Evolutionary conservation across 1,140 invertebrate genomes (phyloP), one percentile per base, ranked within the genome.

Genomic region (Panulirus ornatus): DNA sequence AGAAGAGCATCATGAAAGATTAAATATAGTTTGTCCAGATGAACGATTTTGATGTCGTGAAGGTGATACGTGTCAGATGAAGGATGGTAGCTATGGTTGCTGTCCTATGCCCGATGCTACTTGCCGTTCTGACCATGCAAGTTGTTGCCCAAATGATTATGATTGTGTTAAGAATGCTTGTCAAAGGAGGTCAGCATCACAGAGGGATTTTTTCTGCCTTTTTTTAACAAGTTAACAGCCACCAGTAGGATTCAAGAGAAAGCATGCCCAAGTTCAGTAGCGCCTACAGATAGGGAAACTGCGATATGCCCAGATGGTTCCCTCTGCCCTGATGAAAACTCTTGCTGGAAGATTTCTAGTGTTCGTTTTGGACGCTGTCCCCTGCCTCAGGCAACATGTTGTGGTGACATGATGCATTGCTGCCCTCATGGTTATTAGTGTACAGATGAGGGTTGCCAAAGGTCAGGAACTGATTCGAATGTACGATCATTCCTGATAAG

Each of bases 81-180:
- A n/a, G 9, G 27, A 34, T 73, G 86, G 78, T 22, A 44, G 22
- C 47, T 88, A 88, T 54, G 86, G 86, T 44, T 87, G 85, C 27
- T 87, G 85, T 40, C 85, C 85, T 9, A 34, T 79, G 47, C 42
- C 71, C 22, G 2, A 84, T 58, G 82, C 82, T 22, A 84, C 82
- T 14, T 84, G 82, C 63, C 70, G 82, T 27, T 6, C 36, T 42
- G 58, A 84, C 54, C 34, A 27, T 22, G 58, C 6, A 42, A 19
- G 27, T 14, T 84, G 82, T 38, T 84, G 82, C 22, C 63, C 82
- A 2, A 2, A 70, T 70, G 82, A 63, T 16, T 81, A 81, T 58
- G 47, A 54, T 11, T 81, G 78, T 38, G 51, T 36, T 58, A 22
- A 19, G 14, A 34, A 34, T 34, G 34, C n/a, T 9, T 66, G 58